Percentiles rank a stretch among this genome's conserved stretches.
Evolutionary conservation across 2,797 vertebrate species (phyloP).

Genomic region (Alcedo atthis): DNA sequence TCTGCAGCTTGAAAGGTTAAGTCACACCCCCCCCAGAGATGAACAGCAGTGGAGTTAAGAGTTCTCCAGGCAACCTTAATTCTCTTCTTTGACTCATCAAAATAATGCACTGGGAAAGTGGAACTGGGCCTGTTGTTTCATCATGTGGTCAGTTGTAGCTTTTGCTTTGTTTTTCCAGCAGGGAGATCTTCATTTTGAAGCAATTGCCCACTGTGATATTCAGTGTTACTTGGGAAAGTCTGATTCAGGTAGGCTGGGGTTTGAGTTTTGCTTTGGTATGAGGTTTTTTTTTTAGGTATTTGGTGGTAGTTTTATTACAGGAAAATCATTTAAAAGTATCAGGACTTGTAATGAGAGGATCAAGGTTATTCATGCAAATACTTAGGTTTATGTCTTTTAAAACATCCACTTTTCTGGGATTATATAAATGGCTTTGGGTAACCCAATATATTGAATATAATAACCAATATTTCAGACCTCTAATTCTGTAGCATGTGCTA

Average conservation of each 20-base stretch:
- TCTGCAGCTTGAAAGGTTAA: background rate
- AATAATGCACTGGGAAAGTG: background rate
- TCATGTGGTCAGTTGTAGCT: constrained; percentile 47
- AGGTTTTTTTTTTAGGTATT: background rate
- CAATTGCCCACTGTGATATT: constrained; percentile 85
- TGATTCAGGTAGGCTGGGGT: constrained; percentile 82
- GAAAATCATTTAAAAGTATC: background rate
- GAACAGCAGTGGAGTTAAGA: background rate
- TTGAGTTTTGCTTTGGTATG: too few species aligned
- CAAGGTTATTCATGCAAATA: background rate
- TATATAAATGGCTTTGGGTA: background rate
- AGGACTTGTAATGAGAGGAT: background rate
- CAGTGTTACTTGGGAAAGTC: constrained; percentile 89
- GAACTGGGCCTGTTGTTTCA: background rate
- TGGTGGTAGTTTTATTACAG: background rate
- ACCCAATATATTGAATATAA: background rate
- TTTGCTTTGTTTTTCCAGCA: constrained; percentile 69
- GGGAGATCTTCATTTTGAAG: constrained; percentile 86
- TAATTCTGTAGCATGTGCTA: background rate
- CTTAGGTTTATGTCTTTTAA: background rate
- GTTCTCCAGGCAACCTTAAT: background rate
- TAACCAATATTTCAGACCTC: background rate
- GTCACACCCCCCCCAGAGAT: background rate
- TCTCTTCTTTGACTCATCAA: background rate
- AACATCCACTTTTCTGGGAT: background rate